Evolutionary conservation across 2,888 invertebrate species (phyloP).

Genomic region (Drosophila affinis): DNA sequence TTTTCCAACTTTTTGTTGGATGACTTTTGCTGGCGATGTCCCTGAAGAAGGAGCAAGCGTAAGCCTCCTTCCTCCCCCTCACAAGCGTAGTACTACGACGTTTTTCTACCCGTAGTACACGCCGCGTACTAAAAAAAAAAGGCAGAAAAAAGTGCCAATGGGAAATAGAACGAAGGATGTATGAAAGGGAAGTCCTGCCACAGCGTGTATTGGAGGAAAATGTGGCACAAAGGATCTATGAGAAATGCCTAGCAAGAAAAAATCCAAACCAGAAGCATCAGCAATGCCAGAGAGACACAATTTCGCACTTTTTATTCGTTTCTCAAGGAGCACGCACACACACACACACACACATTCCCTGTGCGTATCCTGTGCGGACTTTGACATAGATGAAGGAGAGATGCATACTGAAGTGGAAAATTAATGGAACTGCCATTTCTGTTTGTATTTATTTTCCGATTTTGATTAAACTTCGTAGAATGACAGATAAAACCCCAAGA

Average conservation of each 20-base stretch:
- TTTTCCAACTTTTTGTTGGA: constrained; percentile 43
- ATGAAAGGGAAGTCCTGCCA: constrained; percentile 14
- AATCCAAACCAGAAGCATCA: constrained; percentile 30
- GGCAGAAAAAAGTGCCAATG: constrained; percentile 52
- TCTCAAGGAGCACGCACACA: not conserved
- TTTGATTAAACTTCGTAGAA: too few relatives aligned
- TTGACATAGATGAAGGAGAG: not conserved
- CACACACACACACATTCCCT: not conserved
- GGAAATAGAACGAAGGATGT: constrained; percentile 34
- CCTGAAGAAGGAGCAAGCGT: not conserved
- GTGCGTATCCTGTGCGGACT: not conserved
- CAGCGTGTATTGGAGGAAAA: constrained; percentile 40
- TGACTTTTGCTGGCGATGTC: constrained; percentile 49
- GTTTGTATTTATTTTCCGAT: not conserved
- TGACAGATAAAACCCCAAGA: not conserved
- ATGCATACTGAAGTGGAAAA: not conserved
- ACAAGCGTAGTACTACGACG: constrained; percentile 18
- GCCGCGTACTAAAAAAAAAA: constrained; percentile 53
- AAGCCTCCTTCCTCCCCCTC: not conserved
- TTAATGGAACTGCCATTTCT: not conserved
- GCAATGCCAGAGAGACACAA: constrained; percentile 20
- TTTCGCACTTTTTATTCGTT: not conserved
- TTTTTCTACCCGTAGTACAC: constrained; percentile 6
- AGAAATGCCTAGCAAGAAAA: constrained; percentile 45
- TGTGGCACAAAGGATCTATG: constrained; percentile 68